Conservation (phyloP, 35 echinoderm and acorn worm genomes). For the Diadema setosum region DNA sequence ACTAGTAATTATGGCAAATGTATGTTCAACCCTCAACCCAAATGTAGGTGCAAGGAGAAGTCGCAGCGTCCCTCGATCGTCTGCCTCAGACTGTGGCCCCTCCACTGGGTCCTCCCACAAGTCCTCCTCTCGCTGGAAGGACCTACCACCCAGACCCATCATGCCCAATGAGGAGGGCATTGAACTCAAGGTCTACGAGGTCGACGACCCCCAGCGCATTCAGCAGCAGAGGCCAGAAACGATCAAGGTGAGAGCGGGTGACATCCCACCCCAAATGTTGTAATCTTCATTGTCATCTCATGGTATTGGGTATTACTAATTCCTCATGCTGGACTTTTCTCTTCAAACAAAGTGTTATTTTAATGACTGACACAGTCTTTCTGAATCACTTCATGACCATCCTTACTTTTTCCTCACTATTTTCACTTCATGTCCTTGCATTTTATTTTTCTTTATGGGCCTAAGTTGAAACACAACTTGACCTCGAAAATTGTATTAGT, state of each 20-base stretch:
- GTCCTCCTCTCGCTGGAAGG: conserved; percentile 56
- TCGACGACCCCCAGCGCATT: conserved; percentile 78
- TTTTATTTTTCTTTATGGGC: too few relatives aligned
- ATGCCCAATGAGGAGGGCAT: conserved; percentile 62
- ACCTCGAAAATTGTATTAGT: too few relatives aligned
- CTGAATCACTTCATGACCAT: too few relatives aligned
- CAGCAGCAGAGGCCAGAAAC: conserved; percentile 68
- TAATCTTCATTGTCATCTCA: too few relatives aligned
- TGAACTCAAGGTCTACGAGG: conserved; percentile 95
- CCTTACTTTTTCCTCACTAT: too few relatives aligned
- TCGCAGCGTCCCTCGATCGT: conserved; percentile 67
- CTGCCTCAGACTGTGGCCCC: conserved; percentile 52
- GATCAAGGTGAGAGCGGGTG: conserved; percentile 59
- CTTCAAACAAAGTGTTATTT: too few relatives aligned
- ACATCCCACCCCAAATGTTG: background rate
- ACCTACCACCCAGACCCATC: conserved; percentile 70
- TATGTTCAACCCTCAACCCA: background rate
- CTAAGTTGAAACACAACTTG: too few relatives aligned
- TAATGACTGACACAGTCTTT: too few relatives aligned
- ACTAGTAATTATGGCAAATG: background rate
- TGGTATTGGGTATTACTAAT: too few relatives aligned
- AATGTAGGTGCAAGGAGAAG: conserved; percentile 59
- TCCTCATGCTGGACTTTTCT: too few relatives aligned
- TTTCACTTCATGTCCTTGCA: too few relatives aligned
- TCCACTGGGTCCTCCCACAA: conserved; percentile 34